Evolutionary conservation across 2,888 invertebrate genomes (phyloP).

Genomic region (Sinopyrophorus schimmeli): DNA sequence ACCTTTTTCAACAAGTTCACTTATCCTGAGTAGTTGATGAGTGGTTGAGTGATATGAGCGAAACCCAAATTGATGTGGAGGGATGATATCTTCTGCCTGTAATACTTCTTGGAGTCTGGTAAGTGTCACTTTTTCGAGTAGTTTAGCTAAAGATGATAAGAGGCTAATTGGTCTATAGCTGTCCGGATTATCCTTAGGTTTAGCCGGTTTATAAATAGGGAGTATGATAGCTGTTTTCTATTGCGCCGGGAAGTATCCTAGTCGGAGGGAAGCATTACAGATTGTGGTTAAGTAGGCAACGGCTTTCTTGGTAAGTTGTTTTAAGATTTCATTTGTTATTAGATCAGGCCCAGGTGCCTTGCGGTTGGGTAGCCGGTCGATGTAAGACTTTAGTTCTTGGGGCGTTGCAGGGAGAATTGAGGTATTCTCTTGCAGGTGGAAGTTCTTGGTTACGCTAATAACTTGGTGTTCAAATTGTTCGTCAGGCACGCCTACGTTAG

Average conservation of each 20-base stretch:
- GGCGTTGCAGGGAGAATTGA: slow-evolving; percentile 4
- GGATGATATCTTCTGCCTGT: slow-evolving; percentile 1
- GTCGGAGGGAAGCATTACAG: background rate
- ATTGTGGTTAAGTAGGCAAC: slow-evolving; percentile 3
- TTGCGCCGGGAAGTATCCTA: slow-evolving; percentile 7
- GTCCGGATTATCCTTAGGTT: background rate
- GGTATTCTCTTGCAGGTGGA: slow-evolving; percentile 1
- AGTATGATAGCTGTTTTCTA: slow-evolving; percentile 10
- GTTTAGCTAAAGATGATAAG: slow-evolving; percentile 4
- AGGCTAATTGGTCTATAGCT: slow-evolving; percentile 1
- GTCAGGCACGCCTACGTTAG: slow-evolving; percentile 1
- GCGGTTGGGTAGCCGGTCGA: slow-evolving; percentile 1
- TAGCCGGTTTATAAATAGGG: slow-evolving; percentile 3
- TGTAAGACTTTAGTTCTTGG: slow-evolving; percentile 11
- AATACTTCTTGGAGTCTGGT: slow-evolving; percentile 3
- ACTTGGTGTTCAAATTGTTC: background rate
- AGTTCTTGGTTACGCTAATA: background rate
- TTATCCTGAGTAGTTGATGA: slow-evolving; percentile 3
- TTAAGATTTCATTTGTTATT: slow-evolving; percentile 14
- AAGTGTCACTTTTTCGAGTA: slow-evolving; percentile 2
- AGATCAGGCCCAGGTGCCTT: slow-evolving; percentile 6
- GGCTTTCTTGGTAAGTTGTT: slow-evolving; percentile 2
- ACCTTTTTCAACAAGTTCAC: background rate
- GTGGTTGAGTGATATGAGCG: slow-evolving; percentile 6
- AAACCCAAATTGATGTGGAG: slow-evolving; percentile 10